Percentiles rank a stretch among this genome's conserved stretches.
phyloP scores from a whole-genome alignment of 2,797 vertebrate genomes.

The Gallinago solitaria region DNA sequence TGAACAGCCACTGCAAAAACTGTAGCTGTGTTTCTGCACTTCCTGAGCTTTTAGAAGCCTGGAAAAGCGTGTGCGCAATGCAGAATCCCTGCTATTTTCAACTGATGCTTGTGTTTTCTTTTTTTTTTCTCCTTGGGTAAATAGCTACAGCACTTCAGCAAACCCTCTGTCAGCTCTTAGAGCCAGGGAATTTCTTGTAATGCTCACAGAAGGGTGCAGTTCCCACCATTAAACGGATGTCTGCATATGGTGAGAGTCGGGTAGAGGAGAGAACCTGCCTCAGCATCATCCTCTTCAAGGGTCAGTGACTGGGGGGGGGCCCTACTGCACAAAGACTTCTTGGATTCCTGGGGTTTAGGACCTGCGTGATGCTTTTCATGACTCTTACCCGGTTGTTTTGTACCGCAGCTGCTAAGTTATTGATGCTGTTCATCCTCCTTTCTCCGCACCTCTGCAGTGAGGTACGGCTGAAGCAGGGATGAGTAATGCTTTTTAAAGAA shows the following conservation, averaged over 20 bases:
- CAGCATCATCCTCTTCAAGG: rapidly evolving
- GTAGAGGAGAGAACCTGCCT: neutral
- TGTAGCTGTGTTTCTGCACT: neutral
- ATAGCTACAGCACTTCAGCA: neutral
- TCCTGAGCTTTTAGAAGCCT: neutral
- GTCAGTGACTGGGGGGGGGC: neutral
- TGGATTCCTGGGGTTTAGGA: neutral
- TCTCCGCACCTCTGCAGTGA: conserved; percentile 32
- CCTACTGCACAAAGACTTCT: neutral
- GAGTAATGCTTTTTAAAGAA: conserved; percentile 68
- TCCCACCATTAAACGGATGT: rapidly evolving
- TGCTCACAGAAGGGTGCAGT: rapidly evolving
- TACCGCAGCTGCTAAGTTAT: neutral
- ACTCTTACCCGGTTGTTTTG: neutral
- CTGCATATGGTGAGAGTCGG: neutral
- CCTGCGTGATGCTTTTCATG: neutral
- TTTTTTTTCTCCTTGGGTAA: neutral
- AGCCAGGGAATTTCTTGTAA: neutral
- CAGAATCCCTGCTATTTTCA: neutral
- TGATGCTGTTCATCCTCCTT: conserved; percentile 11
- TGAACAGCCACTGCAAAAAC: neutral
- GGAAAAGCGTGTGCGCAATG: neutral
- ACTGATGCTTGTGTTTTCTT: neutral
- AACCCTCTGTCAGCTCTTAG: neutral
- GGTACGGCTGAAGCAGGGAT: conserved; percentile 51